phyloP scores from a whole-genome alignment of 2,797 vertebrate species.

The Aeoliscus strigatus region DNA sequence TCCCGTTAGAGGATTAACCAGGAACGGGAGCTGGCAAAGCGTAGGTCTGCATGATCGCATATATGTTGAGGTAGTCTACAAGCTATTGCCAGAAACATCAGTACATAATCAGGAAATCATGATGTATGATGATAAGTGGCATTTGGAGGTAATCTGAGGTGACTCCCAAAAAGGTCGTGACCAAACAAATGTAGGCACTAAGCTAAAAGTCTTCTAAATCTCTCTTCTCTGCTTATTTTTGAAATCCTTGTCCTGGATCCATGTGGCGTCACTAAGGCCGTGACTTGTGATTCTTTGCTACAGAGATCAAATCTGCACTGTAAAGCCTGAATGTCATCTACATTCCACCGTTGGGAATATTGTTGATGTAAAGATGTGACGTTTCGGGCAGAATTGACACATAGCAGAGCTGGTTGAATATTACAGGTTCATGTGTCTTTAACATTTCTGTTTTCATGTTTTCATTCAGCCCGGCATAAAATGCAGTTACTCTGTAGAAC shows the following conservation, averaged over 20 bases:
- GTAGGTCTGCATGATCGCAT: slow-evolving; percentile 12
- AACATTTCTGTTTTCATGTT: too few species aligned
- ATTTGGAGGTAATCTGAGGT: slow-evolving; percentile 23
- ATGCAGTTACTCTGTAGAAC: not conserved
- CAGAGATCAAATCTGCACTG: slow-evolving; percentile 28
- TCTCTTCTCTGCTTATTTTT: slow-evolving; percentile 39
- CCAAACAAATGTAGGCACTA: slow-evolving; percentile 30
- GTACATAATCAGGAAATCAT: not conserved
- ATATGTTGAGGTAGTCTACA: not conserved
- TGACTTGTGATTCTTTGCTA: slow-evolving; percentile 32
- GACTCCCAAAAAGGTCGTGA: slow-evolving; percentile 33
- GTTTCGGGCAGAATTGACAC: too few species aligned
- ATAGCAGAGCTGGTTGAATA: too few species aligned
- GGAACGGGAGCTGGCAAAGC: slow-evolving; percentile 58
- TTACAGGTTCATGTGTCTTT: too few species aligned
- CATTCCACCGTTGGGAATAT: slow-evolving; percentile 6
- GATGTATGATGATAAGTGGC: too few species aligned
- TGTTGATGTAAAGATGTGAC: too few species aligned
- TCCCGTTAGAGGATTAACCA: slow-evolving; percentile 78
- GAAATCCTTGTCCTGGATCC: slow-evolving; percentile 20
- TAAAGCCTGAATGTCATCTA: slow-evolving; percentile 17
- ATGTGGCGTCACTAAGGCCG: slow-evolving; percentile 43
- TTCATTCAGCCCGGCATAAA: too few species aligned
- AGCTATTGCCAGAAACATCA: slow-evolving; percentile 1
- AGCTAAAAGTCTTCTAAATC: slow-evolving; percentile 48